phyloP scores from a whole-genome alignment of 2,888 invertebrate species.

The Metacarcinus magister region DNA sequence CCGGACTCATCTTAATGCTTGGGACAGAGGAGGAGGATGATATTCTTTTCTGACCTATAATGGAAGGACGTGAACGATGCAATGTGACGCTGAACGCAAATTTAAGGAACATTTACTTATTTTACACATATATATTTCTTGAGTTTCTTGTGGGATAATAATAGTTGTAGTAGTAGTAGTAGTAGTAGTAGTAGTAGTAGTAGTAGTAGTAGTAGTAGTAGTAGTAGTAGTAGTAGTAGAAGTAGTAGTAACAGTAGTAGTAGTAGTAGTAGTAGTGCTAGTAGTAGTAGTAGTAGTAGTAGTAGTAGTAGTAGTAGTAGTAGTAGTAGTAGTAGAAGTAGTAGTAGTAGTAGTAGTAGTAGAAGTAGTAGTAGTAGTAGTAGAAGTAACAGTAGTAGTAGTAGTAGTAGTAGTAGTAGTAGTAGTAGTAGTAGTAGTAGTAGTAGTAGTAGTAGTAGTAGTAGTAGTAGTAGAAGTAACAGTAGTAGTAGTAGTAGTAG shows the following conservation, averaged over 20 bases:
- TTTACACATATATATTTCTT: slow-evolving; percentile 9
- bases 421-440: slow-evolving; percentile 49
- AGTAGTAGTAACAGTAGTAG: slow-evolving; percentile 43
- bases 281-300: not conserved
- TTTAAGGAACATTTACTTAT: not conserved
- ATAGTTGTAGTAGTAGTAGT: not conserved
- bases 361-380: not conserved
- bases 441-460: slow-evolving; percentile 47
- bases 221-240: not conserved
- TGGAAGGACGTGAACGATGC: not conserved
- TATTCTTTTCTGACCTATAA: not conserved
- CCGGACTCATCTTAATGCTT: not conserved
- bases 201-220: slow-evolving; percentile 26
- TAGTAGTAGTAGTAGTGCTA: not conserved
- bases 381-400: not conserved
- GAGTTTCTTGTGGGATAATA: not conserved
- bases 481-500: slow-evolving; percentile 40
- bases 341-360: not conserved
- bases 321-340: slow-evolving; percentile 9
- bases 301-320: slow-evolving; percentile 13
- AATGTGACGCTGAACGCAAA: not conserved
- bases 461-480: not conserved
- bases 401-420: slow-evolving; percentile 53
- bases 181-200: not conserved
- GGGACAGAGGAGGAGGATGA: not conserved